Percentiles rank a stretch among this genome's conserved stretches.
Conservation (phyloP, 2,113 vertebrate genomes). For the Sapayoa aenigma region DNA sequence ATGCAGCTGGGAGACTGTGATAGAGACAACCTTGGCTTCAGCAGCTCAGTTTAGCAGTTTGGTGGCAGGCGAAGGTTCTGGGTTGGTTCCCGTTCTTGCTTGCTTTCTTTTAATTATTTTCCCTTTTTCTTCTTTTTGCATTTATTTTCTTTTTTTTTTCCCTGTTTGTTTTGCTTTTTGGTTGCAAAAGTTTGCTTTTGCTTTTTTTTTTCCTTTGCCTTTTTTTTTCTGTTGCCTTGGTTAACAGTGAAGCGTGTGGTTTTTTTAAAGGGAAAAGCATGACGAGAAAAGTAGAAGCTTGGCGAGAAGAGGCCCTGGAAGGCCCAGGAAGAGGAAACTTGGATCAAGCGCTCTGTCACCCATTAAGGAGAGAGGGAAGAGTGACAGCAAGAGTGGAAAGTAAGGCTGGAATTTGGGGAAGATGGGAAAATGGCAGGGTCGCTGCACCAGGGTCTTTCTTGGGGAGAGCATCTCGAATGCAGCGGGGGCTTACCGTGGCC, state of each 20-base stretch:
- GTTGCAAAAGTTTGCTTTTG: conserved; percentile 38
- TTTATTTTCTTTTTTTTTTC: background rate
- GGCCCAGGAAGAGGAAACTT: conserved; percentile 95
- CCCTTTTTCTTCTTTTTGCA: background rate
- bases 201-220: no score
- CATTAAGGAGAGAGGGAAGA: conserved; percentile 84
- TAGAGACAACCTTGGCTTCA: conserved; percentile 55
- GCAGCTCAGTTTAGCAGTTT: conserved; percentile 63
- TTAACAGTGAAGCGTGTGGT: conserved; percentile 80
- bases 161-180: background rate
- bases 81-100: conserved; percentile 35
- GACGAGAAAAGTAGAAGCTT: conserved; percentile 92
- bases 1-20: conserved; percentile 1
- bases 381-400: conserved; percentile 88
- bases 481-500: background rate
- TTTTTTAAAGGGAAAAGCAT: conserved; percentile 86
- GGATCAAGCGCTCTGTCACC: conserved; percentile 78
- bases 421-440: conserved; percentile 22
- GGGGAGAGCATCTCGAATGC: conserved; percentile 15
- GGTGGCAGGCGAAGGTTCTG: conserved; percentile 47
- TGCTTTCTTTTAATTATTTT: conserved; percentile 45
- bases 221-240: conserved; percentile 40
- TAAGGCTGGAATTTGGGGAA: conserved; percentile 80
- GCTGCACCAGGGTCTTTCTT: background rate
- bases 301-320: conserved; percentile 88